Base-by-base conservation (phyloP, 2,888 invertebrate genomes). In the Notocelia uddmanniana region DNA sequence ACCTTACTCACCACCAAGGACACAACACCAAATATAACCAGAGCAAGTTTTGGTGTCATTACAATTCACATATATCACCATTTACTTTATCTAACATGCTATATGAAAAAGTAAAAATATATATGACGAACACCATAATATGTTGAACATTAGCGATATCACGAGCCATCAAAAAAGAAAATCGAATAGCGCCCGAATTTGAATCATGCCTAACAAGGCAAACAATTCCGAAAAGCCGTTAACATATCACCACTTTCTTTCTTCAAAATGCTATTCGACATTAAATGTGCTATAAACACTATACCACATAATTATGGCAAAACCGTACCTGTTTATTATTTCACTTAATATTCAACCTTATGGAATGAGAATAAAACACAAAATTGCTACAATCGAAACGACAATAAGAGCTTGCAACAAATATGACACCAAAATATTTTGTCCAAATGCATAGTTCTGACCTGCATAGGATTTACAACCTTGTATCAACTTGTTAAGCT, bases 261-360 rank as follows among this genome's bases (percentile, higher is more conserved):
- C 52, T 64, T 23, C 57, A 57, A 19, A 67, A 67, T 45, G 67
- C 57, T 48, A 45, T 45, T 57, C 57, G 48, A 48, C 67, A 45
- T 57, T 58, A 58, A 67, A 57, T 57, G 19, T 23, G 57, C 70
- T 58, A 64, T 63, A 57, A 70, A 64, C 63, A 70, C 70, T n/a
- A 21, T n/a, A 6, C 0, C 21, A 64, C 3, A 9, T 37, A 64
- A 64, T 21, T 64, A 37, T 23, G 19, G n/a, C 37, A 21, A 34
- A 11, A 21, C 3, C 37, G 34, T 54, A 64, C n/a, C 3, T 21
- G 5, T 1, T 13, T 10, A 2, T 11, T n/a, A n/a, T n/a, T n/a
- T n/a, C n/a, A 21, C 5, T 19, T 23, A 0, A 54, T 23, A 21
- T 21, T 3, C 31, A 54, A 52, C n/a, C 52, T 37, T 37, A 64